Evolutionary conservation across 2,113 vertebrate species (phyloP).

Genomic region (Clinocottus analis): DNA sequence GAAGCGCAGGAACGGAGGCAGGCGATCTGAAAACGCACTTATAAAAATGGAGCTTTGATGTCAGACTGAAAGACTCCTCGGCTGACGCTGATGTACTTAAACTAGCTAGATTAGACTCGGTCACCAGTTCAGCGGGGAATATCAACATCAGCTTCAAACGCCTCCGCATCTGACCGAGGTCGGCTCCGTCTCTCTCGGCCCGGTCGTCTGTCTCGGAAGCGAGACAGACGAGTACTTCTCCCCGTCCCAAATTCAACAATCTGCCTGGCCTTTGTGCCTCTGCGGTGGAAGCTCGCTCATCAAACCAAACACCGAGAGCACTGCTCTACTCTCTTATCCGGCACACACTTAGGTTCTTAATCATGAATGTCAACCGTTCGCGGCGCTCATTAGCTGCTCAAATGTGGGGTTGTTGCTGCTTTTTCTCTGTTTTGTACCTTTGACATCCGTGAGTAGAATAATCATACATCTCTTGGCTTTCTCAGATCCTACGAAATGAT

Average conservation of each 20-base stretch:
- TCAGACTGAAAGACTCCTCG: slow-evolving; percentile 37
- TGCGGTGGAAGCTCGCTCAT: neutral
- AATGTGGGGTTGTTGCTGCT: neutral
- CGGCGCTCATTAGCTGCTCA: neutral
- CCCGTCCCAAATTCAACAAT: neutral
- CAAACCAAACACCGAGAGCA: slow-evolving; percentile 9
- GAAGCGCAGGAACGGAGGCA: slow-evolving; percentile 44
- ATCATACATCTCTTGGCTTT: neutral
- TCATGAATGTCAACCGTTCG: neutral
- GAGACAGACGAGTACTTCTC: slow-evolving; percentile 10
- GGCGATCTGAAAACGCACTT: slow-evolving; percentile 29
- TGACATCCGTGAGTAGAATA: neutral
- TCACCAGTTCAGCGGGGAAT: slow-evolving; percentile 45
- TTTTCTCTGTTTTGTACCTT: neutral
- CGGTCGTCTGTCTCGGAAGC: slow-evolving; percentile 12
- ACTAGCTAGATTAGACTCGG: slow-evolving; percentile 42
- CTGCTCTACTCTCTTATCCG: neutral
- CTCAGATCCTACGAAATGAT: slow-evolving; percentile 5
- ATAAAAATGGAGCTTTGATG: slow-evolving; percentile 61
- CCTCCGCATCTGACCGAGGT: slow-evolving; percentile 35
- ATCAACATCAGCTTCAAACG: slow-evolving; percentile 64
- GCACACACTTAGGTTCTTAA: neutral
- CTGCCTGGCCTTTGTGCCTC: neutral
- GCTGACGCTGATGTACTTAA: slow-evolving; percentile 44
- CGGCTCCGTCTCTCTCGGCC: slow-evolving; percentile 26